Conservation (phyloP, 2,888 invertebrate species). For the Drymonia ruficornis region DNA sequence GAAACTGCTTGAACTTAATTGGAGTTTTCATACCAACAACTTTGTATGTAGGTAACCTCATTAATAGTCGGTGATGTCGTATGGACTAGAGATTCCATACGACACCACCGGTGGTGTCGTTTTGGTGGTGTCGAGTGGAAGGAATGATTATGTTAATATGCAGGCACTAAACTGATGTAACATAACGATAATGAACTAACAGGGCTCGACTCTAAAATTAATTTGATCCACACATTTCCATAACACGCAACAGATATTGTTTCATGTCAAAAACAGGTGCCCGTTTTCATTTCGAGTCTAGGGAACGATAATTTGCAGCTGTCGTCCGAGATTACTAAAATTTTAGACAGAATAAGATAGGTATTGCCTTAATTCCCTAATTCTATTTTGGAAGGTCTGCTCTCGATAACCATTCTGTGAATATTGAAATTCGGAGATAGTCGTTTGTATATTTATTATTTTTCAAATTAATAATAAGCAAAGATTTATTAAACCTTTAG, state of each 20-base stretch:
- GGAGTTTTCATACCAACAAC: no score
- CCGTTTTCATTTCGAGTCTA: slow-evolving; percentile 17
- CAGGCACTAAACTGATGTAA: no score
- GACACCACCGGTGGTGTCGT: no score
- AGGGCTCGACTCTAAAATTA: neutral
- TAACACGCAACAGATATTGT: slow-evolving; percentile 38
- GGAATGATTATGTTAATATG: no score
- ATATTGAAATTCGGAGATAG: neutral
- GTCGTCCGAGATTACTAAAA: slow-evolving; percentile 31
- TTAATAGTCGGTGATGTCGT: no score
- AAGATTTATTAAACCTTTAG: no score
- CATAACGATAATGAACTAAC: neutral
- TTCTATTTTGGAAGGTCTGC: slow-evolving; percentile 8
- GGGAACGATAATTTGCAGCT: slow-evolving; percentile 34
- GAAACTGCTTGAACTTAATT: no score
- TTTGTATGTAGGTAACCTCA: no score
- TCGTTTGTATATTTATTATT: neutral
- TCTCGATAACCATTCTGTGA: neutral
- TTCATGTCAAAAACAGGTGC: slow-evolving; percentile 35
- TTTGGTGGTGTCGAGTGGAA: no score
- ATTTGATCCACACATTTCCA: slow-evolving; percentile 26
- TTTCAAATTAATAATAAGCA: neutral
- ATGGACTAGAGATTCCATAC: no score
- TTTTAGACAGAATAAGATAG: slow-evolving; percentile 23
- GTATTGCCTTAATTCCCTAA: slow-evolving; percentile 26